Conservation (phyloP, 2,113 vertebrate species). For the Arenaria interpres region DNA sequence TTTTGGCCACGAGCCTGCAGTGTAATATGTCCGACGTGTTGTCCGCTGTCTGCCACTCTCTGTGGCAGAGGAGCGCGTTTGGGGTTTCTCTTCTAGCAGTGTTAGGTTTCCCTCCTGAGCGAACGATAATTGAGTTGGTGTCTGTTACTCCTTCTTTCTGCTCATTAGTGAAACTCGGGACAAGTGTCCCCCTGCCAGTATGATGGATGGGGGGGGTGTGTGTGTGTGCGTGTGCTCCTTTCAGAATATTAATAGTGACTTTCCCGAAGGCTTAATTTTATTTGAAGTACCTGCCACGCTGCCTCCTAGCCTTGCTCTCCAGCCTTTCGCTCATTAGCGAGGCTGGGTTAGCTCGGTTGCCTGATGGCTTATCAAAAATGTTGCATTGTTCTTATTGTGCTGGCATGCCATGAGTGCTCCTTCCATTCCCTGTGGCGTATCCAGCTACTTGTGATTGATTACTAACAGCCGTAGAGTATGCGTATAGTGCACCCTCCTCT, state of each 20-base stretch:
- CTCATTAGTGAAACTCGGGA: not conserved
- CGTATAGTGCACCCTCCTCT: not conserved
- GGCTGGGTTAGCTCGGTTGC: not conserved
- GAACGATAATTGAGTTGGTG: not conserved
- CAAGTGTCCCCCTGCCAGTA: not conserved
- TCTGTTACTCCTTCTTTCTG: not conserved
- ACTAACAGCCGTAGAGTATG: not conserved
- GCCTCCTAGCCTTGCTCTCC: not conserved
- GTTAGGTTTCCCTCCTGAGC: not conserved
- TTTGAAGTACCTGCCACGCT: not conserved
- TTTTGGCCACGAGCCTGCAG: not conserved
- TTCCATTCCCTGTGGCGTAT: fast-evolving
- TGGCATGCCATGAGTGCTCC: not conserved
- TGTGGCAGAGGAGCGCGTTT: not conserved
- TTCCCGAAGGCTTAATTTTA: not conserved
- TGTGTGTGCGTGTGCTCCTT: not conserved
- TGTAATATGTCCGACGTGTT: not conserved
- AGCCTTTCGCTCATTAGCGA: not conserved
- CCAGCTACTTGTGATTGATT: not conserved
- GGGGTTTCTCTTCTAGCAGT: not conserved
- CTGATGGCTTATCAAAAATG: not conserved
- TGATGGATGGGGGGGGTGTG: not conserved
- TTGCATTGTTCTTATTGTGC: not conserved
- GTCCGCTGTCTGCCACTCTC: not conserved
- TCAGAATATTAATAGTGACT: not conserved